phyloP scores from a whole-genome alignment of 2,797 vertebrate genomes.

The Limosa lapponica region DNA sequence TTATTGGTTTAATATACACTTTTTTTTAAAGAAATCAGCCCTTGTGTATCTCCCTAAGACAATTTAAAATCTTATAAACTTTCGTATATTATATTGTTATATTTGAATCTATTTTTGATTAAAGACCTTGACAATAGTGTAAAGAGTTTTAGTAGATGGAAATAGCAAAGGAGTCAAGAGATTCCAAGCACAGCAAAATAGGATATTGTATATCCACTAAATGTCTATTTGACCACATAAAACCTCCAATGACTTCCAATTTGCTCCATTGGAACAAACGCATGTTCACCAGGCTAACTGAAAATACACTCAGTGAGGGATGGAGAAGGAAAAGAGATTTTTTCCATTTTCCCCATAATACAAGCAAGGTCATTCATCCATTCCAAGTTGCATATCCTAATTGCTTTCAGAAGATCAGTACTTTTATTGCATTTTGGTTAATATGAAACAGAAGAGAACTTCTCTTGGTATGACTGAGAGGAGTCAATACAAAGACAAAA shows the following conservation, averaged over 20 bases:
- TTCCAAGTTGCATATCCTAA: conserved; percentile 60
- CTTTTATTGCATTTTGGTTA: conserved; percentile 60
- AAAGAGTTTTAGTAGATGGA: conserved; percentile 60
- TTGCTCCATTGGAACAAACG: not conserved
- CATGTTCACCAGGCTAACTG: conserved; percentile 48
- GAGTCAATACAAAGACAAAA: conserved; percentile 59
- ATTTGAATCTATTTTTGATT: conserved; percentile 72
- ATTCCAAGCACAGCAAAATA: conserved; percentile 55
- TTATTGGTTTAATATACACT: conserved; percentile 89
- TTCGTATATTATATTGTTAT: conserved; percentile 75
- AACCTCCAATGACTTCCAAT: conserved; percentile 42
- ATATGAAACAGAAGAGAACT: conserved; percentile 62
- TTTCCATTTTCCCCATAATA: conserved; percentile 40
- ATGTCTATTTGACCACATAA: conserved; percentile 57
- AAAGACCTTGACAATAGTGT: conserved; percentile 74
- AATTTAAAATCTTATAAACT: conserved; percentile 73
- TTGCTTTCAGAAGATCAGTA: conserved; percentile 60
- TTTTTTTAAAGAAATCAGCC: conserved; percentile 82
- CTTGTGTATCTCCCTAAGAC: conserved; percentile 84
- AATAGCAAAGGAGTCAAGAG: conserved; percentile 57
- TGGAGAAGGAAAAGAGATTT: conserved; percentile 34
- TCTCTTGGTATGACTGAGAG: conserved; percentile 35
- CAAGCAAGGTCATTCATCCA: conserved; percentile 51
- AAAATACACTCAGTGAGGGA: conserved; percentile 51
- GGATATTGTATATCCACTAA: conserved; percentile 64